phyloP scores from a whole-genome alignment of 1,140 invertebrate species.

The Brachionus sp. region DNA sequence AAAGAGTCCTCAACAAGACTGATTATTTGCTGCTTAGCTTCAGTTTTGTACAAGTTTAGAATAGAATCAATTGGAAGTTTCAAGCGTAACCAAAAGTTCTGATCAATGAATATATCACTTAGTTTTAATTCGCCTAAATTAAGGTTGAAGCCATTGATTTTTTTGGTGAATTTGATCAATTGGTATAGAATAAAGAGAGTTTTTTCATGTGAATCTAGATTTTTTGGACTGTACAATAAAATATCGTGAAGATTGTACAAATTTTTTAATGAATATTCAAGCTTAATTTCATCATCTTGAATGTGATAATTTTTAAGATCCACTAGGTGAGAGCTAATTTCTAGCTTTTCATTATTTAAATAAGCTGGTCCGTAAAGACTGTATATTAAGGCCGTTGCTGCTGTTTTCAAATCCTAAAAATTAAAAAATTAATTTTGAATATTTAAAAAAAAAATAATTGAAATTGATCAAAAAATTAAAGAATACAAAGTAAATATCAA shows the following conservation, averaged over 20 bases:
- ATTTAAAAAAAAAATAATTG: background rate
- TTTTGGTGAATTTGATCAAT: background rate
- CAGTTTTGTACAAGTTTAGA: background rate
- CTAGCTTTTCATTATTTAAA: constrained; percentile 16
- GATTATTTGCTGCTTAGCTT: background rate
- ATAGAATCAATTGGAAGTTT: constrained; percentile 37
- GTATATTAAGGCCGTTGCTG: background rate
- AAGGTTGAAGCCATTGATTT: background rate
- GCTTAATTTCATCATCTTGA: background rate
- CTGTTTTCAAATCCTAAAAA: constrained; percentile 29
- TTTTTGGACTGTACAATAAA: constrained; percentile 36
- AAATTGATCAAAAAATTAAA: no score
- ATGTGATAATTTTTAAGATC: background rate
- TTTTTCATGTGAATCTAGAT: constrained; percentile 8
- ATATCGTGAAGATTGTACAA: constrained; percentile 30
- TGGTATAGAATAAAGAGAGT: constrained; percentile 41
- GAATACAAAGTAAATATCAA: no score
- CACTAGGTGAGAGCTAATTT: constrained; percentile 18
- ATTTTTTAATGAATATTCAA: constrained; percentile 24
- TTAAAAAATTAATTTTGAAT: background rate
- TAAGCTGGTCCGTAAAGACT: constrained; percentile 1
- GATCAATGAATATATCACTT: constrained; percentile 26
- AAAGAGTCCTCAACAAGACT: background rate
- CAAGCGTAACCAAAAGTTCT: constrained; percentile 26
- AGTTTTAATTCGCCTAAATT: background rate